Conservation (phyloP, 2,797 vertebrate genomes). For the Epinephelus malabaricus region DNA sequence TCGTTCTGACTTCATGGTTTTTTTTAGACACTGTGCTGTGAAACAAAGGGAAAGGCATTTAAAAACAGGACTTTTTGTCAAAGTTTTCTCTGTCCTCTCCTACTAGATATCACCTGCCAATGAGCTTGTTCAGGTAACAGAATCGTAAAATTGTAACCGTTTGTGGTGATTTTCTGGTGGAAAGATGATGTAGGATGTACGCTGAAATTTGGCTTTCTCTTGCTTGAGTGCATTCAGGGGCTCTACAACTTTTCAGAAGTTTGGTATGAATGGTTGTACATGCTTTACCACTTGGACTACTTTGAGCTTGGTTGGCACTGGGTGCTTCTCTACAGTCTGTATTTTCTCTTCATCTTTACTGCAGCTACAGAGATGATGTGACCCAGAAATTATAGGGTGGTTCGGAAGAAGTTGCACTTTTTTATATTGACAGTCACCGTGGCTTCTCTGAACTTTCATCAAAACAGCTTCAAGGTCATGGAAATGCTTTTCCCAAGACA, state of each 20-base stretch:
- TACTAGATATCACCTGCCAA: not conserved
- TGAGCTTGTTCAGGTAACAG: not conserved
- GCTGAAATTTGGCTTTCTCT: no score
- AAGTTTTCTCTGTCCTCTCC: not conserved
- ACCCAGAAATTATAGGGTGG: not conserved
- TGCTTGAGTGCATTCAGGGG: not conserved
- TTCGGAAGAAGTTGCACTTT: not conserved
- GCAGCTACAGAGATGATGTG: not conserved
- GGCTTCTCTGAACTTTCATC: not conserved
- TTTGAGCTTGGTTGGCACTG: not conserved
- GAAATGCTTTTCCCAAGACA: not conserved
- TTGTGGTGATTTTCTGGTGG: not conserved
- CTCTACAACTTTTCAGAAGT: not conserved
- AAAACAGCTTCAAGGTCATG: not conserved
- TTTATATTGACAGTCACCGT: not conserved
- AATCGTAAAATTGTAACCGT: not conserved
- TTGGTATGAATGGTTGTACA: not conserved
- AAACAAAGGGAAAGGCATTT: not conserved
- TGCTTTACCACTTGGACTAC: not conserved
- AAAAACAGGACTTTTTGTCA: not conserved
- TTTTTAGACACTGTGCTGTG: not conserved
- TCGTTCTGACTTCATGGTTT: not conserved
- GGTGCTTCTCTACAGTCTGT: not conserved
- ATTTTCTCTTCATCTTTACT: not conserved
- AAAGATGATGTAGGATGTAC: not conserved